A percentile compares a stretch with the other conserved stretches of the same genome.
These are phyloP conservation scores for Linnaemya vulpina DNA, from an alignment of 2,888 invertebrate genomes.

Conservation along the genomic window DNA sequence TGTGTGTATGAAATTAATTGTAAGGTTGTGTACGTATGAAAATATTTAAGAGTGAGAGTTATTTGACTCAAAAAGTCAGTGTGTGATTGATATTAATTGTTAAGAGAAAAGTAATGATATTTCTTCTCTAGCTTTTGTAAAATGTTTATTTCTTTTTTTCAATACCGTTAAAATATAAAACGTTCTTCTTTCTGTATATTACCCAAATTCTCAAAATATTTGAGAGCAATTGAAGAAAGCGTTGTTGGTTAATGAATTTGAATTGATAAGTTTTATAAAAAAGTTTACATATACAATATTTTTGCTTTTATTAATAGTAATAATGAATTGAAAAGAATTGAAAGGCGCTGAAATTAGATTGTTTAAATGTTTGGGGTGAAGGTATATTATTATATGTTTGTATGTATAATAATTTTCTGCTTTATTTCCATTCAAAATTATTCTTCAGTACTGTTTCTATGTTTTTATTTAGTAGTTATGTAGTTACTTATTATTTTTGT, in stretches of 20 bases:
- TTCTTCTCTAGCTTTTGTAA: neutral
- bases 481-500: slow-evolving; percentile 36
- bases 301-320: slow-evolving; percentile 62
- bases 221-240: neutral
- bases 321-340: slow-evolving; percentile 64
- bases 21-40: neutral
- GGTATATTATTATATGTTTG: neutral
- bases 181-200: neutral
- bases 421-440: slow-evolving; percentile 65
- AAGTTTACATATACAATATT: slow-evolving; percentile 42
- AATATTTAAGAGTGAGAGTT: neutral
- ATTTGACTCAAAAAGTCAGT: neutral
- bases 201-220: neutral
- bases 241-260: slow-evolving; percentile 55
- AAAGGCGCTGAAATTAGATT: slow-evolving; percentile 58
- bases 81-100: slow-evolving; percentile 9
- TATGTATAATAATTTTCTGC: slow-evolving; percentile 44
- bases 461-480: slow-evolving; percentile 48
- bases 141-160: slow-evolving; percentile 25
- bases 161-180: neutral
- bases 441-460: slow-evolving; percentile 69
- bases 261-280: slow-evolving; percentile 62
- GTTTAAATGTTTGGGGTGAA: slow-evolving; percentile 7
- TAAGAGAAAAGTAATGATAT: slow-evolving; percentile 4
- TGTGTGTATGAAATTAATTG: neutral